A percentile compares a stretch with the other conserved stretches of the same genome.
phyloP scores from a whole-genome alignment of 2,888 invertebrate genomes.

The Synanthedon formicaeformis region DNA sequence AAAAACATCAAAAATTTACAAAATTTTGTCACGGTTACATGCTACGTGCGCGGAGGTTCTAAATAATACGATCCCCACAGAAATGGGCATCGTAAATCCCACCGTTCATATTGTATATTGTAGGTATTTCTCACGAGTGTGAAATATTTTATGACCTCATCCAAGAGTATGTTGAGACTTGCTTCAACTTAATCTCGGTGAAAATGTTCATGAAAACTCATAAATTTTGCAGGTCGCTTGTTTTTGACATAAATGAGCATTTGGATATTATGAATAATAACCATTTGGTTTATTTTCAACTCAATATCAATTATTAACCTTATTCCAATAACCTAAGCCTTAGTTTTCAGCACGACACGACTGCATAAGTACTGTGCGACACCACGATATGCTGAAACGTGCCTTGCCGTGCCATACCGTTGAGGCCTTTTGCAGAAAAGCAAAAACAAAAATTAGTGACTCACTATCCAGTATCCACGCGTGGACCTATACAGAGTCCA shows the following conservation, averaged over 20 bases:
- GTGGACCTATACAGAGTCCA: too few species aligned
- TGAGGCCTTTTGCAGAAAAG: too few species aligned
- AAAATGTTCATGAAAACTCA: not conserved
- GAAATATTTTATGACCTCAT: constrained; percentile 8
- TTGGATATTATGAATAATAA: not conserved
- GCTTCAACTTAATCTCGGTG: not conserved
- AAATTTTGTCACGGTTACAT: not conserved
- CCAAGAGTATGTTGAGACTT: not conserved
- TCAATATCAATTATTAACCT: too few species aligned
- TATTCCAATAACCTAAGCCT: too few species aligned
- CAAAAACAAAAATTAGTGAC: too few species aligned
- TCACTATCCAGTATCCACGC: too few species aligned
- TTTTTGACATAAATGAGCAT: not conserved
- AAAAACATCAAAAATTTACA: too few species aligned
- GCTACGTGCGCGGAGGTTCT: not conserved
- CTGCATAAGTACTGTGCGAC: too few species aligned
- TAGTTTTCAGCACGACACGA: too few species aligned
- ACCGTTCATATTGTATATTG: not conserved
- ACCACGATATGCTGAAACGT: too few species aligned
- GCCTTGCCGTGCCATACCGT: too few species aligned
- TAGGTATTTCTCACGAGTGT: not conserved
- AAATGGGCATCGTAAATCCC: constrained; percentile 4
- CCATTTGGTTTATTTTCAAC: not conserved
- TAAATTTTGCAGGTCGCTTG: not conserved
- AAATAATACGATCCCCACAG: not conserved